Base-by-base conservation (phyloP, 1,140 invertebrate species). In the Musca domestica region DNA sequence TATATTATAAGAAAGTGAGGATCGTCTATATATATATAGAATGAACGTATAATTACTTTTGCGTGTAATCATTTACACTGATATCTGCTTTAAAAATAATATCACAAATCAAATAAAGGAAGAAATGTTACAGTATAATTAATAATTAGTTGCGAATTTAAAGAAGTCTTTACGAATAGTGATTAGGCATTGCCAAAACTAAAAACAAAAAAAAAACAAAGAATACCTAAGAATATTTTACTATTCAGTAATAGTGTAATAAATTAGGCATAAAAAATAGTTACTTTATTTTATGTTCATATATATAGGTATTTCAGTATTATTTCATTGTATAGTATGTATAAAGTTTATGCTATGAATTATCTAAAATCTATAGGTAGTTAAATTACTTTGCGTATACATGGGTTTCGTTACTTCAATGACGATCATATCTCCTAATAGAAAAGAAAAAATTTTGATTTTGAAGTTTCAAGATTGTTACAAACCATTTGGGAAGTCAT, bases 71-170 rank as follows among this genome's bases (percentile, higher is more conserved):
- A 41, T 41, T 30, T 9, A 41, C 34, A 41, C 34, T 41, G 34
- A 41, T 41, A 41, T 41, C 2, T 41, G 34, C 27, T 27, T 27
- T 19, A 61, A 34, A 61, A 61, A 34, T 61, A 61, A 61, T 61
- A 61, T 61, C 56, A 61, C 56, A 61, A 61, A 61, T 34, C 4
- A 61, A 61, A 61, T 61, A 19, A 61, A 61, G 56, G 25, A 61
- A 61, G 34, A 56, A 23, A 30, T 27, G 25, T 15, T 27, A 2
- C 25, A 27, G 6, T 56, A n/a, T 27, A 27, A 27, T 56, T 56
- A 56, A 20, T 30, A 23, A 23, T n/a, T 27, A 27, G 27, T 56
- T 27, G 15, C 27, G 25, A 25, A 15, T 56, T 14, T 15, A 56
- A 56, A 17, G 17, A 6, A 19, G 3, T n/a, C 14, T 1, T 56